Percentiles rank a stretch among this genome's conserved stretches.
phyloP scores from a whole-genome alignment of 2,888 invertebrate genomes.

The Drosophila mimica region DNA sequence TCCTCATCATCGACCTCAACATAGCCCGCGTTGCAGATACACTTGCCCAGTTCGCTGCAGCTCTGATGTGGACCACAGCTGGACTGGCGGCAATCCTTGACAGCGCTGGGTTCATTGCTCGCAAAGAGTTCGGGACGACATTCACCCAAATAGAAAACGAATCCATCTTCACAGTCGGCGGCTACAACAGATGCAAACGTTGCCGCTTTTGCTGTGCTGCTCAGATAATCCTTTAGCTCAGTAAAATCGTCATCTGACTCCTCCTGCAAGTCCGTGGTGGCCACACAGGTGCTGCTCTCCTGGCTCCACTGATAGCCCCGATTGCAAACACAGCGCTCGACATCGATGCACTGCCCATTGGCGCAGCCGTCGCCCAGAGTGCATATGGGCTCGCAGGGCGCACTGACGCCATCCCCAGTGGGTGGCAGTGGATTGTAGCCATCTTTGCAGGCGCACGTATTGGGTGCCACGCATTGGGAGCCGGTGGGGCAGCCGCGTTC shows the following conservation, averaged over 20 bases:
- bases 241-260: constrained; percentile 16
- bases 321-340: constrained; percentile 66
- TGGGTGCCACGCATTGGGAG: constrained; percentile 70
- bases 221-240: constrained; percentile 12
- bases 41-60: constrained; percentile 51
- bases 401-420: constrained; percentile 64
- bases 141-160: constrained; percentile 62
- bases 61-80: constrained; percentile 61
- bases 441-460: constrained; percentile 70
- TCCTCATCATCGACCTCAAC: neutral
- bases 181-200: neutral
- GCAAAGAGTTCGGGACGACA: constrained; percentile 72
- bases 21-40: constrained; percentile 60
- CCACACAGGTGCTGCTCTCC: constrained; percentile 44
- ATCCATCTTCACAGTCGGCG: constrained; percentile 59
- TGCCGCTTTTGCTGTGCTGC: constrained; percentile 4
- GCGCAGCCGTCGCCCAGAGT: constrained; percentile 62
- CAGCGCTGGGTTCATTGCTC: constrained; percentile 53
- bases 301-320: constrained; percentile 51
- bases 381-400: constrained; percentile 67
- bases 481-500: constrained; percentile 54
- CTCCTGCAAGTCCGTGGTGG: neutral
- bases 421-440: constrained; percentile 52
- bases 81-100: constrained; percentile 36
- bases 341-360: constrained; percentile 64